Percentiles rank a stretch among this genome's conserved stretches.
phyloP scores from a whole-genome alignment of 2,797 vertebrate species.

The Phalanger gymnotis region DNA sequence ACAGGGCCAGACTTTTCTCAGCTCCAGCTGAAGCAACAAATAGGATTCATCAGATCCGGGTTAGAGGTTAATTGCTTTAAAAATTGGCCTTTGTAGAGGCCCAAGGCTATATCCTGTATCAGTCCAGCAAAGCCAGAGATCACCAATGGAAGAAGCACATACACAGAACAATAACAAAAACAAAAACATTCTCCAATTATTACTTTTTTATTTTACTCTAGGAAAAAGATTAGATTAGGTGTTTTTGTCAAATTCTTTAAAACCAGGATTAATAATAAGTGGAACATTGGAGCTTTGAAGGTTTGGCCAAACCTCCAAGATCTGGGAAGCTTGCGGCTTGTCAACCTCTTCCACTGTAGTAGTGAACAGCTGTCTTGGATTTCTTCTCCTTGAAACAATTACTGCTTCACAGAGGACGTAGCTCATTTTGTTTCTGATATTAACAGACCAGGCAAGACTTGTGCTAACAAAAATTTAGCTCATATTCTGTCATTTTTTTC shows the following conservation, averaged over 20 bases:
- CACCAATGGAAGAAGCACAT: neutral
- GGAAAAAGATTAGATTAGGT: conserved; percentile 33
- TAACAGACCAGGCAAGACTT: conserved; percentile 72
- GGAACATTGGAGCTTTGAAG: conserved; percentile 65
- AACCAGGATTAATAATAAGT: conserved; percentile 62
- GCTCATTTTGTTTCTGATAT: conserved; percentile 80
- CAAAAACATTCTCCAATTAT: neutral
- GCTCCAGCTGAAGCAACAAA: conserved; percentile 17
- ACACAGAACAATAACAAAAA: neutral
- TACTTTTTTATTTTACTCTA: conserved; percentile 27
- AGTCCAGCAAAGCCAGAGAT: neutral
- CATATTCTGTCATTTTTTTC: conserved; percentile 69
- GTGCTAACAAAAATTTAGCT: conserved; percentile 76
- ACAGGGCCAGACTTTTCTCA: conserved; percentile 52
- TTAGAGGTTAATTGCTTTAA: conserved; percentile 54
- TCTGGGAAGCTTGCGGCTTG: conserved; percentile 65
- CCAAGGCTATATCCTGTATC: neutral
- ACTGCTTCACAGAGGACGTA: conserved; percentile 78
- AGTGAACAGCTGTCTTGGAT: conserved; percentile 76
- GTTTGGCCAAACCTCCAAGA: conserved; percentile 48
- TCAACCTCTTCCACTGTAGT: conserved; percentile 75
- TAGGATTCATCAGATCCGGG: conserved; percentile 31
- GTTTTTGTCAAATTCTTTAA: conserved; percentile 55
- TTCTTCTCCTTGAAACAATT: conserved; percentile 74
- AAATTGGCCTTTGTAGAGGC: neutral